Evolutionary conservation across 2,113 vertebrate genomes (phyloP).

Genomic region (Pedionomus torquatus): DNA sequence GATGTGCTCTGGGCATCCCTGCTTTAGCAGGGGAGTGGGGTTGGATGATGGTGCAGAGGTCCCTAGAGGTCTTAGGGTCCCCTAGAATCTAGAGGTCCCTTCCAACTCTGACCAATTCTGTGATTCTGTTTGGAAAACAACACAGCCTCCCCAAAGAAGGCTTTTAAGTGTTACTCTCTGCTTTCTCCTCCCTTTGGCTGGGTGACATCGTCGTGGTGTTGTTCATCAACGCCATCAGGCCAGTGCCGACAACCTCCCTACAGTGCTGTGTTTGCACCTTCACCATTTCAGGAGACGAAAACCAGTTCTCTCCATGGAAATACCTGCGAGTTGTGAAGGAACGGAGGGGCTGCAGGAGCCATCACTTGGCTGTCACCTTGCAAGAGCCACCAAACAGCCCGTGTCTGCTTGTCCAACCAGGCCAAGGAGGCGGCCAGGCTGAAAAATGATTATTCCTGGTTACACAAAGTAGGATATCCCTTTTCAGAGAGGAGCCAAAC

Average conservation of each 20-base stretch:
- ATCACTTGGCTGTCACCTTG: no score
- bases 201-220: not conserved
- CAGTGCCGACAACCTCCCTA: not conserved
- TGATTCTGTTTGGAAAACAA: not conserved
- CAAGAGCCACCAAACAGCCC: not conserved
- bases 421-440: not conserved
- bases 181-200: not conserved
- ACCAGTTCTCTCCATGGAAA: fast-evolving
- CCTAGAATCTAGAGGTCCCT: no score
- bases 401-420: not conserved
- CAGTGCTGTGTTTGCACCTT: not conserved
- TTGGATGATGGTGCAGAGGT: no score
- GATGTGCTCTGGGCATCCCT: no score
- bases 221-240: not conserved
- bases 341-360: not conserved
- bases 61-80: no score
- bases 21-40: no score
- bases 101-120: no score
- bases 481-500: not conserved
- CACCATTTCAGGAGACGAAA: fast-evolving
- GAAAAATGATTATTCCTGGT: not conserved
- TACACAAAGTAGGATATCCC: not conserved
- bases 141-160: not conserved
- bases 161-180: not conserved
- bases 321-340: fast-evolving